These are phyloP conservation scores for Drosophila hydei DNA, from an alignment of 1,140 invertebrate species.

Conservation along the genomic window DNA sequence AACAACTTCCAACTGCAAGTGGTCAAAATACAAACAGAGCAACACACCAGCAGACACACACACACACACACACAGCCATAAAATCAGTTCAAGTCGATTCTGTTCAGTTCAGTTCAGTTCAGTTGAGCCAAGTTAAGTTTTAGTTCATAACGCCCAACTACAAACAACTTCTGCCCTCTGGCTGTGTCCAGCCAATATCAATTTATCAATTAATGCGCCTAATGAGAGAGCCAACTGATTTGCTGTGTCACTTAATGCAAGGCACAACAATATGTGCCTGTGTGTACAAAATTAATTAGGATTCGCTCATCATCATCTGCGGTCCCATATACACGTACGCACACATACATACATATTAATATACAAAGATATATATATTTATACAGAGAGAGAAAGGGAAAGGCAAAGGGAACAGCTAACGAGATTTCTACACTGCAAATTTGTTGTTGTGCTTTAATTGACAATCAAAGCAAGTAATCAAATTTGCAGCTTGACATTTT, in stretches of 20 bases:
- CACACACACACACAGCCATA: slow-evolving; percentile 18
- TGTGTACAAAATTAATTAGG: slow-evolving; percentile 76
- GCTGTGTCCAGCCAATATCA: slow-evolving; percentile 67
- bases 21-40: slow-evolving; percentile 35
- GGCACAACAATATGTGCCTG: slow-evolving; percentile 26
- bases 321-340: slow-evolving; percentile 14
- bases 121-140: slow-evolving; percentile 35
- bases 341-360: slow-evolving; percentile 39
- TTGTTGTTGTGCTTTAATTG: slow-evolving; percentile 79
- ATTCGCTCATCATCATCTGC: slow-evolving; percentile 72
- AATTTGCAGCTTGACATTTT: slow-evolving; percentile 81
- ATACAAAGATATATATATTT: slow-evolving; percentile 32
- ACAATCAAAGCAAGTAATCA: slow-evolving; percentile 80
- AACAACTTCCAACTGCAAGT: slow-evolving; percentile 64
- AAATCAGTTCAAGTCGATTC: slow-evolving; percentile 10
- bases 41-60: not conserved
- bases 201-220: slow-evolving; percentile 80
- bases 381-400: slow-evolving; percentile 1
- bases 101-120: slow-evolving; percentile 10
- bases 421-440: slow-evolving; percentile 63
- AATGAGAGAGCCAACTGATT: slow-evolving; percentile 74
- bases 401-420: slow-evolving; percentile 28
- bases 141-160: not conserved
- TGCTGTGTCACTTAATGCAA: slow-evolving; percentile 76
- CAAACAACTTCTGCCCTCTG: slow-evolving; percentile 15